Base-by-base conservation (phyloP, 2,888 invertebrate genomes). In the Desoria tigrina region DNA sequence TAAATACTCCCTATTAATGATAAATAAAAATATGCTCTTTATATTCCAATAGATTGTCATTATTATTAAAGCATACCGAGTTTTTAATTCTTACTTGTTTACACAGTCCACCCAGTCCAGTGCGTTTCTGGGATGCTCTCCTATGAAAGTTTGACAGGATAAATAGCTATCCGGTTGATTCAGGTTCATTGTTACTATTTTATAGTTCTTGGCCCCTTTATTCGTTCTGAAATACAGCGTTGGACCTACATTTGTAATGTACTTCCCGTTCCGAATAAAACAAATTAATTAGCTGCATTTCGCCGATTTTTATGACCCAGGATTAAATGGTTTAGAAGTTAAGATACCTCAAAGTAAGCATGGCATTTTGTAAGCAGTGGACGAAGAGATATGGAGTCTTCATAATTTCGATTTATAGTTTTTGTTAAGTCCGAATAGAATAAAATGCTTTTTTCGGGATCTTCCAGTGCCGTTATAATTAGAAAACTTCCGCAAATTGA, bases 201-300 rank as follows among this genome's bases (percentile, higher is more conserved):
- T 87, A 82, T 93, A 95, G 81, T 94, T 94, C 9, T 95, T 91
- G 1, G 98, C 92, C 80, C 92, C 86, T 81, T 92, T 90, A 81
- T 98, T 97, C 23, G 97, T 97, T 53, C 90, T 87, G 81, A 98
- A 90, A 78, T 91, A 86, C 71, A 89, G 88, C 76, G 88, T 84
- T 0, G 88, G 84, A 0, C 88, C 94, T 71, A 89, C 87, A 80
- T 95, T 97, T 28, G 94, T 91, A 26, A 98, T 83, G 79, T 94
- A 97, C 90, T 94, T 7, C 32, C 32, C 32, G 32, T 32, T 32
- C 32, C 32, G 32, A 4, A 32, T 32, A 32, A 4, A 32, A 32
- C 32, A 11, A 4, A 32, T 32, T 7, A n/a, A n/a, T n/a, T n/a
- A n/a, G n/a, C n/a, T n/a, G n/a, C n/a, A n/a, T n/a, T n/a, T n/a